Evolutionary conservation across 2,888 invertebrate genomes (phyloP), one percentile per base, ranked within the genome.

Genomic region (Drosophila mettleri): DNA sequence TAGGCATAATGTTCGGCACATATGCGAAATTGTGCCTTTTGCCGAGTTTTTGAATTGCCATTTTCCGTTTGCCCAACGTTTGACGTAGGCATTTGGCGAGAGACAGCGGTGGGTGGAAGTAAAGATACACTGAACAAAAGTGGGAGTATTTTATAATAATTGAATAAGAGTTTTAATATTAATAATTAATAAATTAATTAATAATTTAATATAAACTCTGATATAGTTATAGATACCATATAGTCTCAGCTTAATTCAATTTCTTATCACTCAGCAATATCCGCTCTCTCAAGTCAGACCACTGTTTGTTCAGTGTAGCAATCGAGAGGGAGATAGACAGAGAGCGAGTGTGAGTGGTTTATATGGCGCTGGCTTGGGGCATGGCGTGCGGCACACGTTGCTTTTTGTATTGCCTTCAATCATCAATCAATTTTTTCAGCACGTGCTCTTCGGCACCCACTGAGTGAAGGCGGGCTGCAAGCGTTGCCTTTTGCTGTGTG

Each of bases 341-440:
- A 8, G 18, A 3, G 3, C 9, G 46, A 31, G 33, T 34, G 33
- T 2, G 33, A 24, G 43, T 54, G 57, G 58, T 14, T 51, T 33
- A 58, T 53, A 38, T 61, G 54, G 55, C 14, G 64, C 22, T 60
- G 61, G 53, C 22, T 41, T 67, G 60, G 64, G 63, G 63, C 54
- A 58, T 64, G 71, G 52, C 65, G 65, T 76, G 65, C 20, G 59
- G 85, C 74, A 69, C 70, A 85, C 71, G 68, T 75, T 68, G 73
- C 74, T 74, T 85, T 83, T 80, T 76, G 83, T 74, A 78, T 80
- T 83, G 81, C 85, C 80, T 81, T 85, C 85, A 86, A 86, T 86
- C 85, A 86, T 86, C 85, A 82, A 86, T 86, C 85, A 86, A 86
- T 86, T 86, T 84, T 86, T 86, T 72, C 79, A 77, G 82, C 80